These are phyloP conservation scores for Psammodynastes pulverulentus DNA, from an alignment of 2,113 vertebrate species.

Conservation along the genomic window DNA sequence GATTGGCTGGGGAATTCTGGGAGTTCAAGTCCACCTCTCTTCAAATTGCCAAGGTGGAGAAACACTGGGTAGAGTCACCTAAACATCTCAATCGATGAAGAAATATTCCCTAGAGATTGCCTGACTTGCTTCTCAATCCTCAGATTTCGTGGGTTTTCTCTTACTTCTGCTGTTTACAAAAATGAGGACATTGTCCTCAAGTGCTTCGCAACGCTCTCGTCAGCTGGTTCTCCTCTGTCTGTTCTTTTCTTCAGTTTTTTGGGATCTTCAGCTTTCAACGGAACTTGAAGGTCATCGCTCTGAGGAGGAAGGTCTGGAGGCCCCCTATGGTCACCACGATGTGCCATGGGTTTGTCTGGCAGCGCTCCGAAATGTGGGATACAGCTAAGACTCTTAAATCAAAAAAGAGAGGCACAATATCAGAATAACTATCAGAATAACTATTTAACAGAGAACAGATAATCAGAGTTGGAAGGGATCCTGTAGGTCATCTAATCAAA, in stretches of 20 bases:
- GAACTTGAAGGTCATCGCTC: background rate
- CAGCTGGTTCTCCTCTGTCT: background rate
- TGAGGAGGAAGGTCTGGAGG: background rate
- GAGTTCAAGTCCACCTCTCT: background rate
- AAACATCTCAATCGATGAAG: background rate
- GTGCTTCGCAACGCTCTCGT: conserved; percentile 1
- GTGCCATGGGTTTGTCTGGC: background rate
- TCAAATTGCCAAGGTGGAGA: background rate
- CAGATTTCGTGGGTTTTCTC: background rate
- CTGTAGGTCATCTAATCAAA: too few relatives aligned
- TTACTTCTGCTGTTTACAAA: background rate
- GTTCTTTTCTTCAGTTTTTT: conserved; percentile 20
- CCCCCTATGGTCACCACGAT: background rate
- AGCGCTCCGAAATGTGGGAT: conserved; percentile 6
- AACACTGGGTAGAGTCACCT: background rate
- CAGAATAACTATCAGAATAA: background rate
- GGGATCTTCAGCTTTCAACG: background rate
- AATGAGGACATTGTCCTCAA: background rate
- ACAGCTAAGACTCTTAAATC: conserved; percentile 54
- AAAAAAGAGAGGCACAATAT: background rate
- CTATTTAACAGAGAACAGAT: too few relatives aligned
- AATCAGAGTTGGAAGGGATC: too few relatives aligned
- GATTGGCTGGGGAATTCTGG: too few relatives aligned
- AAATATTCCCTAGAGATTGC: background rate
- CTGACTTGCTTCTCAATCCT: too few relatives aligned